Evolutionary conservation across 2,888 invertebrate genomes (phyloP).

Genomic region (Tinea trinotella): DNA sequence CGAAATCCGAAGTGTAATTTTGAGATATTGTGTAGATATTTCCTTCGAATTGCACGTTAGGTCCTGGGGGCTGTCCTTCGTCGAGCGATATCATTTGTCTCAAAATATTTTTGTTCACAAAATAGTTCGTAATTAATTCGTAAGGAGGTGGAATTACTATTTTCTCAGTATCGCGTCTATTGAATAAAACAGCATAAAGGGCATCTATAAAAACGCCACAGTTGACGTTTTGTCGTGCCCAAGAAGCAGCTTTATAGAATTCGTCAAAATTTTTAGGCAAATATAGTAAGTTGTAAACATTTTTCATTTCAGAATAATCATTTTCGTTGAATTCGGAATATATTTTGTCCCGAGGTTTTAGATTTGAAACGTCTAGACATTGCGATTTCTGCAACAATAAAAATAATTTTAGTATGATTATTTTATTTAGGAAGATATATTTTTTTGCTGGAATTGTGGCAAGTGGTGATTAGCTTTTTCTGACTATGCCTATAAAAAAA

Average conservation of each 20-base stretch:
- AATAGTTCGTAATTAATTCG: constrained; percentile 78
- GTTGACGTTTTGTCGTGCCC: constrained; percentile 74
- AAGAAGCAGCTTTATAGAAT: constrained; percentile 71
- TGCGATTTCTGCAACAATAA: constrained; percentile 47
- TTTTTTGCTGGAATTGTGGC: too few species aligned
- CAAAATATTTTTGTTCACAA: constrained; percentile 74
- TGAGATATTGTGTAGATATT: constrained; percentile 49
- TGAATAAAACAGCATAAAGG: constrained; percentile 69
- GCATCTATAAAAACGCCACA: constrained; percentile 76
- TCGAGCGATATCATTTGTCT: constrained; percentile 49
- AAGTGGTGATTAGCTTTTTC: too few species aligned
- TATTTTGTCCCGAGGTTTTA: constrained; percentile 49
- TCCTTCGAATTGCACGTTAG: constrained; percentile 45
- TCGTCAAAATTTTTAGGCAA: constrained; percentile 71
- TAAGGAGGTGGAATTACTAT: constrained; percentile 76
- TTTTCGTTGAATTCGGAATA: constrained; percentile 48
- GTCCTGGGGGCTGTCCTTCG: constrained; percentile 34
- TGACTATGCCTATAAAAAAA: too few species aligned
- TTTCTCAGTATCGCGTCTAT: constrained; percentile 71
- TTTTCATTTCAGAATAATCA: constrained; percentile 44
- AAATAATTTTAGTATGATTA: too few species aligned
- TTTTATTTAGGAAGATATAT: too few species aligned
- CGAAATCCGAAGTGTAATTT: constrained; percentile 52
- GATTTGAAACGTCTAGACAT: constrained; percentile 29
- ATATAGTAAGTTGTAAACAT: constrained; percentile 61